Evolutionary conservation across 2,888 invertebrate genomes (phyloP).

Genomic region (Eueremaeus valkanovi): DNA sequence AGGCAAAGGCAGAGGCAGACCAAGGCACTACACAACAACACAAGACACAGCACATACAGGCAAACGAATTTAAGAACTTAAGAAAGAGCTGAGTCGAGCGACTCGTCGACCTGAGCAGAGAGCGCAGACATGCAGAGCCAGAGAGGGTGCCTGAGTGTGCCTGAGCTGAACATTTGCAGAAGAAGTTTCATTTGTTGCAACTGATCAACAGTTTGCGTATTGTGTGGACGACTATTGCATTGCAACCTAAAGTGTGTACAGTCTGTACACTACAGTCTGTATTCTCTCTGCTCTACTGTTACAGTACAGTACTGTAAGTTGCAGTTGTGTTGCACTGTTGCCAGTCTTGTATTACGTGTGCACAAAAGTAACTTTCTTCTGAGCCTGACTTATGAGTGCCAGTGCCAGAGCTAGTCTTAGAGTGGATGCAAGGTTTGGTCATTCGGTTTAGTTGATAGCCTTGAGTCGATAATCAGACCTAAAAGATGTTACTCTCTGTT

Average conservation of each 20-base stretch:
- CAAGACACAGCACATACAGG: too few species aligned
- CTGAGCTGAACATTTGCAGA: background rate
- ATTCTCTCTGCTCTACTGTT: too few species aligned
- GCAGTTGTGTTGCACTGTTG: background rate
- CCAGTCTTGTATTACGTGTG: constrained; percentile 1
- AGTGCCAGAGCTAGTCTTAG: background rate
- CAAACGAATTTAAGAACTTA: background rate
- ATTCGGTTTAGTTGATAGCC: constrained; percentile 26
- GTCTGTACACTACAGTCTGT: too few species aligned
- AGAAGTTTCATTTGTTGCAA: background rate
- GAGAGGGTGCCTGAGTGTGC: too few species aligned
- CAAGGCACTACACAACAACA: too few species aligned
- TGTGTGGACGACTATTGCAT: background rate
- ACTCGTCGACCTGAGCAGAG: background rate
- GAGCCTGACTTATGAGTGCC: too few species aligned
- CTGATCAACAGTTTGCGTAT: background rate
- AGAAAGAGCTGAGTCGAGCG: background rate
- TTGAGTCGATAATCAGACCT: constrained; percentile 30
- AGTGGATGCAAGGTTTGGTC: constrained; percentile 3
- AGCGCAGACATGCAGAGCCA: background rate
- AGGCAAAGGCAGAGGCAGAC: too few species aligned
- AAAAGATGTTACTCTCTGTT: constrained; percentile 19
- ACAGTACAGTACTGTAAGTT: too few species aligned
- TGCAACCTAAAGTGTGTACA: too few species aligned
- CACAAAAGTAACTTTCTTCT: background rate